Evolutionary conservation across 1,140 invertebrate genomes (phyloP).

Genomic region (Heliconius congener): DNA sequence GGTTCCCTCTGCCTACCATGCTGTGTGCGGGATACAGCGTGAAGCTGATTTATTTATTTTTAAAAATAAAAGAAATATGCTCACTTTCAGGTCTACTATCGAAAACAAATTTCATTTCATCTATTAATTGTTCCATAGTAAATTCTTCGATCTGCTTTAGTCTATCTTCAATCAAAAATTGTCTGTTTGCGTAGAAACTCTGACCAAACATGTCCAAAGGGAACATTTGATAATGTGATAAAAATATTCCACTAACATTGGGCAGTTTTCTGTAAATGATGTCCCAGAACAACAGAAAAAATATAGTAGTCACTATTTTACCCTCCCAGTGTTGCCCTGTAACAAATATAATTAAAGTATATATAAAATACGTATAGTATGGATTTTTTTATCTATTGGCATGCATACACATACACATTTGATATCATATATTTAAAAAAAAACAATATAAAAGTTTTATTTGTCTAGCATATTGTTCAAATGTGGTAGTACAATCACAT

Average conservation of each 20-base stretch:
- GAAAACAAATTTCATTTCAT: slow-evolving; percentile 69
- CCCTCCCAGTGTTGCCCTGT: slow-evolving; percentile 86
- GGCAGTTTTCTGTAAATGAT: slow-evolving; percentile 85
- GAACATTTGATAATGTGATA: slow-evolving; percentile 84
- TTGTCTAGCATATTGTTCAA: too few species aligned
- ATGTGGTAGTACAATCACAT: too few species aligned
- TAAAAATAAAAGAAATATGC: slow-evolving; percentile 25
- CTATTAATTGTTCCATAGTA: slow-evolving; percentile 64
- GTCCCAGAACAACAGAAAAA: slow-evolving; percentile 89
- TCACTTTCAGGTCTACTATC: slow-evolving; percentile 64
- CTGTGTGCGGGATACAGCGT: too few species aligned
- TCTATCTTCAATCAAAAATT: slow-evolving; percentile 81
- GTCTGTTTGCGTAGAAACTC: slow-evolving; percentile 85
- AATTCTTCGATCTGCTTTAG: slow-evolving; percentile 72
- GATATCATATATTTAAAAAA: too few species aligned
- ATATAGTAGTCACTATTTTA: slow-evolving; percentile 84
- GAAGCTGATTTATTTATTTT: too few species aligned
- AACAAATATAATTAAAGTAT: slow-evolving; percentile 31
- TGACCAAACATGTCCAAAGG: slow-evolving; percentile 86
- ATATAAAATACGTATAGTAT: background rate
- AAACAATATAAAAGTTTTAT: too few species aligned
- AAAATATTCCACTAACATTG: slow-evolving; percentile 83
- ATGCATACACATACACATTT: too few species aligned
- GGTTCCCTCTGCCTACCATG: too few species aligned
- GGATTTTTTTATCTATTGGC: too few species aligned